Conservation (phyloP, 2,113 vertebrate species). For the Lucifuga dentata region DNA sequence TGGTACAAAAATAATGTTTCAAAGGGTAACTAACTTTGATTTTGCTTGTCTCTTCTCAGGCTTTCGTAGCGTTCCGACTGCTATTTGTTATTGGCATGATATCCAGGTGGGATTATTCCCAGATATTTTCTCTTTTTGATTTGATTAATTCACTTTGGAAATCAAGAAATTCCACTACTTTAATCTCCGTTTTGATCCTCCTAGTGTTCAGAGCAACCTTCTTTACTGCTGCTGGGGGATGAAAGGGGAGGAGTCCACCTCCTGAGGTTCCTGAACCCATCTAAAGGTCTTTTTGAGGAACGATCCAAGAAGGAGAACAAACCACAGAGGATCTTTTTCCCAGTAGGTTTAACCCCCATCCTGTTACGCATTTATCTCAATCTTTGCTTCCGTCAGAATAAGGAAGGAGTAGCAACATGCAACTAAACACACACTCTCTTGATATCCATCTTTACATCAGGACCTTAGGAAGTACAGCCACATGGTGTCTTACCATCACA, state of each 20-base stretch:
- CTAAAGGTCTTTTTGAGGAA: constrained; percentile 69
- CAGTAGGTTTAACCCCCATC: constrained; percentile 45
- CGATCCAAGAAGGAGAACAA: constrained; percentile 40
- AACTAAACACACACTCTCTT: neutral
- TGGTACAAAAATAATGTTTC: neutral
- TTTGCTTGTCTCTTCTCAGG: constrained; percentile 38
- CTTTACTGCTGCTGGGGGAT: constrained; percentile 71
- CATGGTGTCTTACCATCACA: constrained; percentile 48
- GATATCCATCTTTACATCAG: constrained; percentile 29
- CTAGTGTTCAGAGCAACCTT: constrained; percentile 55
- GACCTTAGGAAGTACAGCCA: constrained; percentile 56
- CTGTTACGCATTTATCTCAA: neutral
- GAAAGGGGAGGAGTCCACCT: constrained; percentile 72
- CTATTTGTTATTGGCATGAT: constrained; percentile 53
- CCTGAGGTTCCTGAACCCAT: constrained; percentile 70
- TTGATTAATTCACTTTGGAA: neutral
- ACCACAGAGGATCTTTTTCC: constrained; percentile 66
- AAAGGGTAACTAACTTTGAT: neutral
- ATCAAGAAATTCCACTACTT: constrained; percentile 10
- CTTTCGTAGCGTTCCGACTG: constrained; percentile 51
- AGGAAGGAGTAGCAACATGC: neutral
- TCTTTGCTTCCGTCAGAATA: neutral
- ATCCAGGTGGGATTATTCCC: constrained; percentile 31
- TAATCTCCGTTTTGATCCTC: neutral
- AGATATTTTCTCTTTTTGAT: neutral